Evolutionary conservation across 2,113 vertebrate genomes (phyloP), one percentile per base, ranked within the genome.

Genomic region (Candoia aspera): DNA sequence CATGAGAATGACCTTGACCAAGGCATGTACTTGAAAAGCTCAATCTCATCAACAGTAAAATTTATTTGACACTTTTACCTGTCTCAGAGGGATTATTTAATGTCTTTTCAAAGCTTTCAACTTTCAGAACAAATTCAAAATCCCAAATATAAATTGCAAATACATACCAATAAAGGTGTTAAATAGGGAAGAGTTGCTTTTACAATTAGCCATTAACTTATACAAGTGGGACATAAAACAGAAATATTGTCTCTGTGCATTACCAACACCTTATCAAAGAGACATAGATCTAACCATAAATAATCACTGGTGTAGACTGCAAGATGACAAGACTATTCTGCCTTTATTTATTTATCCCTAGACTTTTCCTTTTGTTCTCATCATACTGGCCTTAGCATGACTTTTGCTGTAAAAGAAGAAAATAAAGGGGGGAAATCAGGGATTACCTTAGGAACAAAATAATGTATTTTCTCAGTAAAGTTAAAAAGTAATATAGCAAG

Each of bases 161-260:
- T 87, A 0, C 54, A 3, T 84, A 83, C 79, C 84, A 86, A 88
- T 54, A 91, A 91, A 95, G 93, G 91, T 64, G 0, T 0, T 62
- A 92, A 92, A 84, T 86, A 90, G 24, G 49, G 83, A 86, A 90
- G 60, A 64, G 84, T 87, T 92, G 88, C 59, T 90, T 89, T 92
- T 92, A 92, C 88, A 92, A 92, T 90, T 93, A 88, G 23, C 91
- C 92, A 64, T 86, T 87, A 92, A 96, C 95, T 87, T 2, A 95
- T 86, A 96, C 95, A 62, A 89, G 91, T 94, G 95, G 94, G 89
- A 88, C 90, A 94, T 95, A 90, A 96, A 96, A 93, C 15, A 95
- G 91, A 95, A 94, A 90, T 94, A 95, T 94, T 90, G 95, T 93
- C 83, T 92, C 85, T 94, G 91, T 94, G 90, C 92, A 92, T 95